Evolutionary conservation across 2,113 vertebrate species (phyloP).

Genomic region (Oncorhynchus kisutch): DNA sequence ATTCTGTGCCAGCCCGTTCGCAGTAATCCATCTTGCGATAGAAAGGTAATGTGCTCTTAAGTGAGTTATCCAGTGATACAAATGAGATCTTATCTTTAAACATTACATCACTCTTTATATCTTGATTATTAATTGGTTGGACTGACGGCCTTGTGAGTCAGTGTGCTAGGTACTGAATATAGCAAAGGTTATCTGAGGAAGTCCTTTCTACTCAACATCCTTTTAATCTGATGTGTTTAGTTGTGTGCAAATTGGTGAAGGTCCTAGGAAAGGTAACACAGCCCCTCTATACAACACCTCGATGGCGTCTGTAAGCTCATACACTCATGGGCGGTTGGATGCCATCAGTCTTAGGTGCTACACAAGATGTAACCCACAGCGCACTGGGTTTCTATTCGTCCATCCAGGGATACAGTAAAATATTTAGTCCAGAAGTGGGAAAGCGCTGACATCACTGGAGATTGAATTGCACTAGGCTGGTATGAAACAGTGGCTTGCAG

Average conservation of each 20-base stretch:
- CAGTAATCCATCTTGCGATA: slow-evolving; percentile 34
- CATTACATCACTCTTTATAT: slow-evolving; percentile 63
- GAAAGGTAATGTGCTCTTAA: slow-evolving; percentile 60
- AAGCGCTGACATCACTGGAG: background rate
- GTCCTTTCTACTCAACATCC: slow-evolving; percentile 9
- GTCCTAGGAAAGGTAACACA: no score
- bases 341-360: background rate
- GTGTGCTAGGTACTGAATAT: background rate
- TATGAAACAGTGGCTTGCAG: background rate
- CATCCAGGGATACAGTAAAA: background rate
- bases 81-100: slow-evolving; percentile 54
- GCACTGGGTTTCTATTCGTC: background rate
- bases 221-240: slow-evolving; percentile 18
- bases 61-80: slow-evolving; percentile 49
- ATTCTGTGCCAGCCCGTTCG: slow-evolving; percentile 28
- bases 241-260: no score
- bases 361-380: background rate
- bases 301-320: background rate
- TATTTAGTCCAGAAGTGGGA: background rate
- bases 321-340: background rate
- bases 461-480: background rate
- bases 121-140: slow-evolving; percentile 54
- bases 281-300: no score
- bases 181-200: slow-evolving; percentile 22
- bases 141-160: slow-evolving; percentile 16